Evolutionary conservation across 1,140 invertebrate species (phyloP).

Genomic region (Oryctes rhinoceros): DNA sequence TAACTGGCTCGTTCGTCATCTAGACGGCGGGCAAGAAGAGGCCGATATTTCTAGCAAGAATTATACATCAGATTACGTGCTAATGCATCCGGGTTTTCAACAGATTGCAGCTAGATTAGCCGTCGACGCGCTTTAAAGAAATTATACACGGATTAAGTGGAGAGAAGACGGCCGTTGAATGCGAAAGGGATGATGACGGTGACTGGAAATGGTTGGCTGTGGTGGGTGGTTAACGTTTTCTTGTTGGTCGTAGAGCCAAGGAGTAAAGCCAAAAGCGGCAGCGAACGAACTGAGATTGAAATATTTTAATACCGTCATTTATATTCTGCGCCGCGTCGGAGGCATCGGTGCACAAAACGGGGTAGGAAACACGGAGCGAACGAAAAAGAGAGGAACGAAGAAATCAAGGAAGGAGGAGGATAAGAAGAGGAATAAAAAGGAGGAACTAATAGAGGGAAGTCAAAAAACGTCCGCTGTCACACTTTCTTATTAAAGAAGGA

Average conservation of each 20-base stretch:
- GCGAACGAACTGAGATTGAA: constrained; percentile 16
- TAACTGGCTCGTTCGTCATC: constrained; percentile 17
- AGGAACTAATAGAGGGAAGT: neutral
- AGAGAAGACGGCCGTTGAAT: constrained; percentile 7
- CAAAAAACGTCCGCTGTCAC: neutral
- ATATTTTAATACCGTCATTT: constrained; percentile 27
- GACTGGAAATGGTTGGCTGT: neutral
- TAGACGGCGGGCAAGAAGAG: neutral
- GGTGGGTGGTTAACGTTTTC: neutral
- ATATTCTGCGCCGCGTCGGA: neutral
- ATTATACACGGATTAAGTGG: constrained; percentile 35
- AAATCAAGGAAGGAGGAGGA: neutral
- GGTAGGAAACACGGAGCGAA: neutral
- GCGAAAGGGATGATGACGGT: neutral
- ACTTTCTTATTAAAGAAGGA: neutral
- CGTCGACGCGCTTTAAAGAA: constrained; percentile 24
- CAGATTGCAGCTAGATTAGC: constrained; percentile 36
- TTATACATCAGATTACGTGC: constrained; percentile 20
- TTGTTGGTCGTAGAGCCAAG: neutral
- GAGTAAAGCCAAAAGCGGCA: neutral
- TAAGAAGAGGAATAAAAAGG: neutral
- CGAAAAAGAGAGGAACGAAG: neutral
- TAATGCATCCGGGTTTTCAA: constrained; percentile 35
- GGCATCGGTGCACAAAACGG: neutral
- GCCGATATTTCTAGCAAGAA: constrained; percentile 8